phyloP scores from a whole-genome alignment of 2,113 vertebrate species.

The Eubucco bourcierii region DNA sequence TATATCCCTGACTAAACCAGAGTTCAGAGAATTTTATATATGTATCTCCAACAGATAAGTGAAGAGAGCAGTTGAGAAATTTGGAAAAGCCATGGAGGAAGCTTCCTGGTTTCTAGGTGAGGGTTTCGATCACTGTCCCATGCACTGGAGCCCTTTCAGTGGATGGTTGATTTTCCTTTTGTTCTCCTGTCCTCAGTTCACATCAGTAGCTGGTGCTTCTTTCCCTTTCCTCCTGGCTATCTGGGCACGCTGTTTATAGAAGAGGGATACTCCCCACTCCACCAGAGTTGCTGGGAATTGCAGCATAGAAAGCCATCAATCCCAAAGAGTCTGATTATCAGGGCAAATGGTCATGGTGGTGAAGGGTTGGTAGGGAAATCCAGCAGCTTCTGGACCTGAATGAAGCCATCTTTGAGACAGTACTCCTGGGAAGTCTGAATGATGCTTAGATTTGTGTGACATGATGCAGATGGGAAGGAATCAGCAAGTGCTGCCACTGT shows the following conservation, averaged over 20 bases:
- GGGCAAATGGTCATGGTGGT: not conserved
- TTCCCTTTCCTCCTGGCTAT: not conserved
- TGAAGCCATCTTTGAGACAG: not conserved
- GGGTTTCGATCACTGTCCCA: not conserved
- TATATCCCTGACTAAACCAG: not conserved
- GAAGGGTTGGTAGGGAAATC: not conserved
- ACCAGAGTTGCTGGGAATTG: not conserved
- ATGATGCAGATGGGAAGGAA: not conserved
- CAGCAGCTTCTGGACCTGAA: not conserved
- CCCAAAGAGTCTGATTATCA: not conserved
- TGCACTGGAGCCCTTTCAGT: not conserved
- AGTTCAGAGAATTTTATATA: not conserved
- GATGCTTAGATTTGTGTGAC: accelerated
- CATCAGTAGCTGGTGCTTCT: not conserved
- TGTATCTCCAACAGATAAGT: not conserved
- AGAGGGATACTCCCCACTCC: not conserved
- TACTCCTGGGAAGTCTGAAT: not conserved
- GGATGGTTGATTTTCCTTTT: not conserved
- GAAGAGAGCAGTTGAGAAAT: not conserved
- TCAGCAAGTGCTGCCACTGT: accelerated
- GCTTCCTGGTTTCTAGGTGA: not conserved
- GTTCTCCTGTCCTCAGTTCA: not conserved
- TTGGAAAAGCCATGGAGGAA: not conserved
- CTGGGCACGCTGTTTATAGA: not conserved
- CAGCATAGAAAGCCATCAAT: not conserved